These are phyloP conservation scores for Chironomus tentans DNA, from an alignment of 2,888 invertebrate species.

Conservation along the genomic window DNA sequence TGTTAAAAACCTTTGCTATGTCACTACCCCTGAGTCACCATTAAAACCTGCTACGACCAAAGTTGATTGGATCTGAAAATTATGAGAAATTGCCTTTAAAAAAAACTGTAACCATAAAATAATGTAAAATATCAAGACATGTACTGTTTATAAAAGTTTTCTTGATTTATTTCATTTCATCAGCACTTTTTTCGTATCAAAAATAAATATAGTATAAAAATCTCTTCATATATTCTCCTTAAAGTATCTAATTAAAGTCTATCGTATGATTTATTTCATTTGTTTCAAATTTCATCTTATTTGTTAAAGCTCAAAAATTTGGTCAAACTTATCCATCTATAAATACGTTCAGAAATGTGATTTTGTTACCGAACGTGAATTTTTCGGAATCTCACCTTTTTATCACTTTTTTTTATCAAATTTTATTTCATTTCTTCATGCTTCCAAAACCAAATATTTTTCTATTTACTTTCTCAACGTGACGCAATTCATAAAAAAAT, in stretches of 20 bases:
- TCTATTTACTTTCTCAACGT: not conserved
- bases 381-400: not conserved
- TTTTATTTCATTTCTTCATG: not conserved
- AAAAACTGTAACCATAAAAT: too few relatives aligned
- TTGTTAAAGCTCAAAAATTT: not conserved
- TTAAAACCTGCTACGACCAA: too few relatives aligned
- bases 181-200: not conserved
- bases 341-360: not conserved
- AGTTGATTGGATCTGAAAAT: too few relatives aligned
- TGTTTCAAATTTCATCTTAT: not conserved
- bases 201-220: not conserved
- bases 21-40: too few relatives aligned
- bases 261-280: not conserved
- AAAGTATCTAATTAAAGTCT: not conserved
- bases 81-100: too few relatives aligned
- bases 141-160: not conserved
- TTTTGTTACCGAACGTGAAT: too few relatives aligned
- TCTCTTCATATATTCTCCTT: not conserved
- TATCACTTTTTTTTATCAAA: not conserved
- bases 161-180: not conserved
- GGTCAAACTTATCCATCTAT: not conserved
- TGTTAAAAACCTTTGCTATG: too few relatives aligned
- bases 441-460: not conserved
- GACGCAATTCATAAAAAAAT: not conserved
- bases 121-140: too few relatives aligned